Conservation (phyloP, 2,888 invertebrate genomes). For the Diaprepes abbreviatus region DNA sequence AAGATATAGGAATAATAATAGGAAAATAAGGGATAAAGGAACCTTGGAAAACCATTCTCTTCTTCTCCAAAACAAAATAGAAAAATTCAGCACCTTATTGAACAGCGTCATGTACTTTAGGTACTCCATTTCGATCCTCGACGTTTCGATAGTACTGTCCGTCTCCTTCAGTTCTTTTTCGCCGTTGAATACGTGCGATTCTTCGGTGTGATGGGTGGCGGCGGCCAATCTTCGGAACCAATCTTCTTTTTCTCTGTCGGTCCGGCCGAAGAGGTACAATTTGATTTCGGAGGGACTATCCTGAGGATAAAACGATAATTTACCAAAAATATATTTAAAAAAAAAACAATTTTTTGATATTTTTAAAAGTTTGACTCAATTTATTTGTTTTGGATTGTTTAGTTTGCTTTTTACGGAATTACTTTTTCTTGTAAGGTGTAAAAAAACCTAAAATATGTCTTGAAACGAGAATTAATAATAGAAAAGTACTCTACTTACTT, state of each 20-base stretch:
- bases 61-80: constrained; percentile 1
- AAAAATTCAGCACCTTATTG: constrained; percentile 55
- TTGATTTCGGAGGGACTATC: constrained; percentile 56
- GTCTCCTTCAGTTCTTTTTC: constrained; percentile 41
- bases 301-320: no score
- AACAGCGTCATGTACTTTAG: constrained; percentile 62
- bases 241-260: constrained; percentile 92
- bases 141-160: constrained; percentile 41
- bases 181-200: constrained; percentile 22
- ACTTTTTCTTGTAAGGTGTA: no score
- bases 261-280: constrained; percentile 76
- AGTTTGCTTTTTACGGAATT: no score
- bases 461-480: no score
- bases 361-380: no score
- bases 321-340: no score
- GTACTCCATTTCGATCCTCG: constrained; percentile 59
- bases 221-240: constrained; percentile 75
- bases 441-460: no score
- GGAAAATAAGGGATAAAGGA: constrained; percentile 15
- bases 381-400: no score
- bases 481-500: constrained; percentile 39
- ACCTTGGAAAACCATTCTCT: constrained; percentile 25
- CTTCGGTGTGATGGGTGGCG: constrained; percentile 56
- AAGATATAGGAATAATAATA: neutral
- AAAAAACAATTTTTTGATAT: no score